These are phyloP conservation scores for Indicator maculatus DNA, from an alignment of 2,113 vertebrate species.

Conservation along the genomic window DNA sequence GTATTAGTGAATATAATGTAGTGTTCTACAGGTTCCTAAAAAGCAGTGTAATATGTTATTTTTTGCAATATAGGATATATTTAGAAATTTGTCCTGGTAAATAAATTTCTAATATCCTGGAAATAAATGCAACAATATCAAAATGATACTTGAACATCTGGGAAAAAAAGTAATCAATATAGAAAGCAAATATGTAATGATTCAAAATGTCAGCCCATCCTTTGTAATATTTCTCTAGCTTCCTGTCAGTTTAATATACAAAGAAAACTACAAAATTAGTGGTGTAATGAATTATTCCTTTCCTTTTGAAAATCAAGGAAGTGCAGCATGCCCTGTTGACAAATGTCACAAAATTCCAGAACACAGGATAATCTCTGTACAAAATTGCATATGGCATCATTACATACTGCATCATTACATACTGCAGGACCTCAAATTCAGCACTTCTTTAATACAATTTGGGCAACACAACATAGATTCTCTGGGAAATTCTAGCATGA, in stretches of 20 bases:
- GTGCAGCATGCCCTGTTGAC: not conserved
- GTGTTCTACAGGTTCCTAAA: not conserved
- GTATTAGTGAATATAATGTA: not conserved
- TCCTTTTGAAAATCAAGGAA: constrained; percentile 12
- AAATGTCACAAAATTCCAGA: not conserved
- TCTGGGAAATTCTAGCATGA: not conserved
- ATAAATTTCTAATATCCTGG: not conserved
- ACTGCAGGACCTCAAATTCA: not conserved
- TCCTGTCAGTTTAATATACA: not conserved
- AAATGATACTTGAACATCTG: not conserved
- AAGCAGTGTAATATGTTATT: not conserved
- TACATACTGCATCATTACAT: not conserved
- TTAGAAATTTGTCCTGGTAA: not conserved
- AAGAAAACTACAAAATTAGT: not conserved
- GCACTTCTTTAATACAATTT: not conserved
- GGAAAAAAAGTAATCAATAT: not conserved
- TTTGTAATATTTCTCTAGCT: not conserved
- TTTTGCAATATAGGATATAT: not conserved
- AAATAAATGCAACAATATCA: not conserved
- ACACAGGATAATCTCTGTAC: not conserved
- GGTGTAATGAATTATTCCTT: not conserved
- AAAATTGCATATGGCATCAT: not conserved
- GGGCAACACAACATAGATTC: not conserved
- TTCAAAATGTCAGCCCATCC: not conserved
- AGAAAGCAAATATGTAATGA: not conserved